phyloP scores from a whole-genome alignment of 2,888 invertebrate species.

The Acanthosepion lycidas region DNA sequence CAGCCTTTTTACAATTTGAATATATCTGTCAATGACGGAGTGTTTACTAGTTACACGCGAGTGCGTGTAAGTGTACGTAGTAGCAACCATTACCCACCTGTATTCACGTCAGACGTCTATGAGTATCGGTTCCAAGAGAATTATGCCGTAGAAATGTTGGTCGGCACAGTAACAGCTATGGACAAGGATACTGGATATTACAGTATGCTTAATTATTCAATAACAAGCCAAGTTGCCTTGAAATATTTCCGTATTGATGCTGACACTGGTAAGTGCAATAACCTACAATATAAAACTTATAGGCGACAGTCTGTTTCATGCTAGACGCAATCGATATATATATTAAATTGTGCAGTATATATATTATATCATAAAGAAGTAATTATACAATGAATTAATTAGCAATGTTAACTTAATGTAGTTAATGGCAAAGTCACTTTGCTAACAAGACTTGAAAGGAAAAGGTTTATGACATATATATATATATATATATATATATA shows the following conservation, averaged over 20 bases:
- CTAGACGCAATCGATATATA: too few relatives aligned
- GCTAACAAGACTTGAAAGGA: too few relatives aligned
- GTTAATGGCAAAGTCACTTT: too few relatives aligned
- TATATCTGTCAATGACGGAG: constrained; percentile 95
- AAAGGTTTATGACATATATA: too few relatives aligned
- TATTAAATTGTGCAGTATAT: too few relatives aligned
- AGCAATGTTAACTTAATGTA: too few relatives aligned
- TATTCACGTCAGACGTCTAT: constrained; percentile 85
- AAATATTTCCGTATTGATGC: constrained; percentile 75
- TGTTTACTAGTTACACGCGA: constrained; percentile 89
- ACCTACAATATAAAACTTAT: background rate
- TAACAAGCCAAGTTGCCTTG: constrained; percentile 71
- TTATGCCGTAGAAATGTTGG: constrained; percentile 83
- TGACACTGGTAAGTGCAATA: constrained; percentile 74
- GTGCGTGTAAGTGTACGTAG: constrained; percentile 70
- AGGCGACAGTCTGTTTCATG: too few relatives aligned
- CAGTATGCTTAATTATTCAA: constrained; percentile 79
- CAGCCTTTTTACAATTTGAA: constrained; percentile 84
- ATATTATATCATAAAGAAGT: too few relatives aligned
- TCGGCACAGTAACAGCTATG: constrained; percentile 85
- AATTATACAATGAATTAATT: too few relatives aligned
- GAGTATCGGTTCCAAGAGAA: constrained; percentile 88
- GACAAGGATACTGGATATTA: constrained; percentile 85
- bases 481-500: too few relatives aligned
- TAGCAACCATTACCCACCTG: constrained; percentile 85